Evolutionary conservation across 2,113 vertebrate species (phyloP), one percentile per base, ranked within the genome.

Genomic region (Eolophus roseicapilla): DNA sequence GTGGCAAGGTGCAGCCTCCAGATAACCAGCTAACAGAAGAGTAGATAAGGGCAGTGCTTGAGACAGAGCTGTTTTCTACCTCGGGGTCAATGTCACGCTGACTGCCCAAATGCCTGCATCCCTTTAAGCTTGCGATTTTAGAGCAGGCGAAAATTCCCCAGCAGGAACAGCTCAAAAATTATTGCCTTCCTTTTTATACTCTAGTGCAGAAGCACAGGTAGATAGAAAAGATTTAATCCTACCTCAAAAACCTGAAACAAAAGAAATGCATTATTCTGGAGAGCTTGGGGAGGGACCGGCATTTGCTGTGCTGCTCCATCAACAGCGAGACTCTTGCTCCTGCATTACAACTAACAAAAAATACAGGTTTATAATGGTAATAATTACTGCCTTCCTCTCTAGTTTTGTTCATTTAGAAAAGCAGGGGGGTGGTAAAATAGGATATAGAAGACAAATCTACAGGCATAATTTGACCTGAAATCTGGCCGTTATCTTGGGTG

Each of bases 1-100:
- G 92, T 95, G 94, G 92, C 98, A 98, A 98, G 98, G 98, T 98
- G 98, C 84, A 85, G 93, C 35, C 81, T 68, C 18, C 52, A 97
- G 97, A 98, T 98, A 98, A 98, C 93, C 63, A 77, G 90, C 73
- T 76, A 93, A 82, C 17, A 60, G 79, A 4, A 65, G 68, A 88
- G 78, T 4, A 6, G 73, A 96, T 97, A 97, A 97, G 63, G 90
- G 87, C 75, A 84, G 86, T 2, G 70, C 52, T 86, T 16, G 29
- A 94, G 90, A 94, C 94, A 79, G 10, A 50, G 86, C 44, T 43
- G 91, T 88, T 93, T 88, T 31, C 95, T 69, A 67, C 89, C 74
- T 67, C n/a, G 3, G 96, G 97, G 96, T 92, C 90, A 97, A 92
- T 91, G 93, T 96, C 97, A 97, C 21, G 20, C 65, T 5, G 11